These are phyloP conservation scores for Diplodus puntazzo DNA, from an alignment of 2,797 vertebrate genomes.

Conservation along the genomic window DNA sequence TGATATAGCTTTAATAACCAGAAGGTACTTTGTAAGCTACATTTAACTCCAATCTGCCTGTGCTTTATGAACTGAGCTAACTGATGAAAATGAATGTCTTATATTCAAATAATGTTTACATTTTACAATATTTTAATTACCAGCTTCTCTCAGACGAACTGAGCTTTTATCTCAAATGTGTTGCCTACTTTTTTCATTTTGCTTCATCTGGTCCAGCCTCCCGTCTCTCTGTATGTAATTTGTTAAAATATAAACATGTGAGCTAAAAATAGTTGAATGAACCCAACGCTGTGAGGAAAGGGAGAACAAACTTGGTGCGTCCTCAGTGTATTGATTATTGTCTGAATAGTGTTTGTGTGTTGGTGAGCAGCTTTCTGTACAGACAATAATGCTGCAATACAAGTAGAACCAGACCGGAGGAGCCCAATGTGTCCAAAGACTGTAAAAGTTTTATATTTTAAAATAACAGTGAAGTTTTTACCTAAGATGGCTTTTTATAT, in stretches of 20 bases:
- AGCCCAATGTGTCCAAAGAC: constrained; percentile 14
- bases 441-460: neutral
- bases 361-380: neutral
- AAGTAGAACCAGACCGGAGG: neutral
- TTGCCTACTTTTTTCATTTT: constrained; percentile 24
- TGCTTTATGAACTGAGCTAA: constrained; percentile 15
- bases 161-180: neutral
- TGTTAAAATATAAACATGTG: neutral
- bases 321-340: neutral
- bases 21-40: neutral
- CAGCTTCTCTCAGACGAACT: constrained; percentile 9
- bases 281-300: neutral
- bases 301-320: neutral
- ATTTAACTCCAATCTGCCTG: constrained; percentile 11
- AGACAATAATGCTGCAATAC: neutral
- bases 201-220: neutral
- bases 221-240: neutral
- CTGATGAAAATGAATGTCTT: neutral
- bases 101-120: constrained; percentile 53
- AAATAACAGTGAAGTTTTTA: neutral
- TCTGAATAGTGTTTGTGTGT: neutral
- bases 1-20: constrained; percentile 14
- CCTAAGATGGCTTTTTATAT: neutral
- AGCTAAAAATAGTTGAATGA: neutral
- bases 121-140: constrained; percentile 21